Evolutionary conservation across 2,797 vertebrate genomes (phyloP).

Genomic region (Serranus cabrilla): DNA sequence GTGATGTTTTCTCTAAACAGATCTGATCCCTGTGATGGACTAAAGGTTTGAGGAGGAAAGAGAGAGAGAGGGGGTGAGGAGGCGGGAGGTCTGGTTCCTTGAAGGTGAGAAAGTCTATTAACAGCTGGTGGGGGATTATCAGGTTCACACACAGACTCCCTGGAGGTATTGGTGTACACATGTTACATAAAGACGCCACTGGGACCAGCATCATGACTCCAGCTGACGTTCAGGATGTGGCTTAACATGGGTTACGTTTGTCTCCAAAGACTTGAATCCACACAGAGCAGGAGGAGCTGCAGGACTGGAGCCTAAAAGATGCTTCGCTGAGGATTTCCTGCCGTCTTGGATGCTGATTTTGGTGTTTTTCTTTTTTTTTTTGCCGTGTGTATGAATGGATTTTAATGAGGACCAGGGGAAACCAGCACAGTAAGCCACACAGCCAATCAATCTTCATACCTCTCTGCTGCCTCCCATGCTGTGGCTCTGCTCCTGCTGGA

Average conservation of each 20-base stretch:
- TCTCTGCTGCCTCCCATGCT: not conserved
- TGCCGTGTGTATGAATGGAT: not conserved
- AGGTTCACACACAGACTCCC: conserved; percentile 39
- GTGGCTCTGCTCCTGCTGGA: not conserved
- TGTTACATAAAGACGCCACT: conserved; percentile 38
- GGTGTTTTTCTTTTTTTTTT: not conserved
- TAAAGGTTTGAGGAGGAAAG: conserved; percentile 24
- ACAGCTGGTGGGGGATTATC: conserved; percentile 50
- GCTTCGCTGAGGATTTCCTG: conserved; percentile 7
- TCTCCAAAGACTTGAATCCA: conserved; percentile 4
- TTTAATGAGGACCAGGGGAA: conserved; percentile 39
- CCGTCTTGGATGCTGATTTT: conserved; percentile 3
- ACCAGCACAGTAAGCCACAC: not conserved
- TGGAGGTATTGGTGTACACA: conserved; percentile 37
- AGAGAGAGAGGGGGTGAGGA: not conserved
- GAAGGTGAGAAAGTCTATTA: conserved; percentile 64
- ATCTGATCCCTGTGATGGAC: conserved; percentile 46
- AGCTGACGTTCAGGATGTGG: conserved; percentile 42
- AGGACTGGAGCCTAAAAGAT: conserved; percentile 14
- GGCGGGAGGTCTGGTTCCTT: conserved; percentile 20
- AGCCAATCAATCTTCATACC: not conserved
- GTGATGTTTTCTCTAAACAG: conserved; percentile 50
- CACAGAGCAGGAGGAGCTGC: not conserved
- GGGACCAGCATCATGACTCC: conserved; percentile 50
- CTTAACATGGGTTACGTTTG: conserved; percentile 3